Percentiles rank a stretch among this genome's conserved stretches.
Evolutionary conservation across 64 coral and sea anemone species (phyloP).

Genomic region (Astreopora myriophthalma): DNA sequence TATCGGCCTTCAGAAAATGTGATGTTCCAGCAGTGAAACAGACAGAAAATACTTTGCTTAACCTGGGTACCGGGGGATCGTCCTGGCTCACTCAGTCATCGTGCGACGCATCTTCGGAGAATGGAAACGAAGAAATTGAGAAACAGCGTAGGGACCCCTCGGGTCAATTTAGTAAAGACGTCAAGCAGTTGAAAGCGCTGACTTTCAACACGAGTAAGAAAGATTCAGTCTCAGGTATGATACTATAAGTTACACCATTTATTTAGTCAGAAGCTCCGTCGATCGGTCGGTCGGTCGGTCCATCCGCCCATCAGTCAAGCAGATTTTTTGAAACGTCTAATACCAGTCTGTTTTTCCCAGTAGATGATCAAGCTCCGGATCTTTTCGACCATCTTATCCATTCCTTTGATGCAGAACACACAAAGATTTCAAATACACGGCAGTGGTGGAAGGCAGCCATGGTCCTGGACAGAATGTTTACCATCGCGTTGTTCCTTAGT

Average conservation of each 20-base stretch:
- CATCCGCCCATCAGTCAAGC: neutral
- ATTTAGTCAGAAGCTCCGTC: too few species aligned
- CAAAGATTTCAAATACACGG: slow-evolving; percentile 37
- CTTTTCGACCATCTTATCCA: neutral
- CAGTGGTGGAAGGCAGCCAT: slow-evolving; percentile 77
- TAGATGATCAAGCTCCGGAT: neutral
- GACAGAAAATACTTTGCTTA: neutral
- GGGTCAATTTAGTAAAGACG: neutral
- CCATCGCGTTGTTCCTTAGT: slow-evolving; percentile 68
- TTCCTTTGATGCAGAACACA: slow-evolving; percentile 14
- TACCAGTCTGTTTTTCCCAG: neutral
- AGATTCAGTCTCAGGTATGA: neutral
- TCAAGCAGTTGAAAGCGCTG: neutral
- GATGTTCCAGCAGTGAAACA: neutral
- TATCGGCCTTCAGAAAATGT: neutral
- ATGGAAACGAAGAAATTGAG: neutral
- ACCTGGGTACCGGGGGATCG: neutral
- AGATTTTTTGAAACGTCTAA: neutral
- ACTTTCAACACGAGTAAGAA: neutral
- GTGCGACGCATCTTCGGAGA: neutral
- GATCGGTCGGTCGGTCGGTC: slow-evolving; percentile 34
- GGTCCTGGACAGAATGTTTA: slow-evolving; percentile 71
- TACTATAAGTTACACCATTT: neutral
- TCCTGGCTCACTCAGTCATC: slow-evolving; percentile 7
- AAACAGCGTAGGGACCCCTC: neutral